phyloP scores from a whole-genome alignment of 2,113 vertebrate genomes.

The Chloropsis cyanopogon region DNA sequence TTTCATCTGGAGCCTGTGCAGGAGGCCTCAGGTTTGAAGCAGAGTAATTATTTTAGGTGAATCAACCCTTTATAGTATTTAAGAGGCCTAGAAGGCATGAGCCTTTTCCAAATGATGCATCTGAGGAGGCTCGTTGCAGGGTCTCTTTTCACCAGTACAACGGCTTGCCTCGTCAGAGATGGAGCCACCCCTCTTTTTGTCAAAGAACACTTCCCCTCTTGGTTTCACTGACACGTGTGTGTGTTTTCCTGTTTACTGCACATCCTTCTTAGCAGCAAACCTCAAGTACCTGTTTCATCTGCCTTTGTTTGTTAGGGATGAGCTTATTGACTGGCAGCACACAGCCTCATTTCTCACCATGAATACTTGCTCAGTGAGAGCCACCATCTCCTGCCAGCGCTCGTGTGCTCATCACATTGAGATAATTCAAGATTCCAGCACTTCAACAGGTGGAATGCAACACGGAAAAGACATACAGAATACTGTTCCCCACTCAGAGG shows the following conservation, averaged over 20 bases:
- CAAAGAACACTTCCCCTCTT: not conserved
- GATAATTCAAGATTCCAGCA: not conserved
- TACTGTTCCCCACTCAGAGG: not conserved
- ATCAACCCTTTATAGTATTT: not conserved
- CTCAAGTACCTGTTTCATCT: not conserved
- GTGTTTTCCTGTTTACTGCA: not conserved
- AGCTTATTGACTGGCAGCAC: not conserved
- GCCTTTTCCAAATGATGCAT: not conserved
- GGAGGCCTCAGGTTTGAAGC: not conserved
- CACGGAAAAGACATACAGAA: not conserved
- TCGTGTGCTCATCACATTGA: not conserved
- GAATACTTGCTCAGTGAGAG: not conserved
- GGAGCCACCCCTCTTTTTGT: not conserved
- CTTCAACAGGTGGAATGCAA: not conserved
- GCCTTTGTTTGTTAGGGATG: not conserved
- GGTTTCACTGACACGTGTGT: not conserved
- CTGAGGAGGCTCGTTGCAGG: not conserved
- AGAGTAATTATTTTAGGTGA: not conserved
- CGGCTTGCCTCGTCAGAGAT: not conserved
- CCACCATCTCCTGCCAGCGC: not conserved
- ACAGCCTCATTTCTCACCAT: not conserved
- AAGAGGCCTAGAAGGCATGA: not conserved
- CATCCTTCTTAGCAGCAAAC: not conserved
- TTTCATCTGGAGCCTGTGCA: not conserved
- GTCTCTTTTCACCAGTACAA: not conserved